Evolutionary conservation across 2,113 vertebrate genomes (phyloP).

Genomic region (Chamaetylas fuelleborni): DNA sequence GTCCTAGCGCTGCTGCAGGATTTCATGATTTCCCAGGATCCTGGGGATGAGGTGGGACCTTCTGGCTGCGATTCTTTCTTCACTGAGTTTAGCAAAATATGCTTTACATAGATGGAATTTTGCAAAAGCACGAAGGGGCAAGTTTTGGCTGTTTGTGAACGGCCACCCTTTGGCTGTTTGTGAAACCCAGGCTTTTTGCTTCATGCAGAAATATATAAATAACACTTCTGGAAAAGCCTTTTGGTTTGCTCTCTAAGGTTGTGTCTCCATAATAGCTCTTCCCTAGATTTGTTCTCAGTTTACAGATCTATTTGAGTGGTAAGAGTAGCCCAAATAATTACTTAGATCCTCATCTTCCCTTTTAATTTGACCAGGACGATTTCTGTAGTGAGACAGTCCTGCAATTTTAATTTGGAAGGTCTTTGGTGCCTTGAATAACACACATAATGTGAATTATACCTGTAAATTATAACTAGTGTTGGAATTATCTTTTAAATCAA

Average conservation of each 20-base stretch:
- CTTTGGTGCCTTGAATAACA: background rate
- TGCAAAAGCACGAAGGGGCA: background rate
- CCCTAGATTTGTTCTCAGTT: background rate
- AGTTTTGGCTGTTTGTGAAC: background rate
- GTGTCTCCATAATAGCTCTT: background rate
- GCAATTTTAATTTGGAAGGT: background rate
- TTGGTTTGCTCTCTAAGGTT: background rate
- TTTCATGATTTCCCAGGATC: background rate
- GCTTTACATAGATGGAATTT: background rate
- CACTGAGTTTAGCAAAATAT: background rate
- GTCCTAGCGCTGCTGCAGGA: background rate
- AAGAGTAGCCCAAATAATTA: background rate
- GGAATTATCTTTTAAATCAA: background rate
- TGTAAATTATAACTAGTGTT: background rate
- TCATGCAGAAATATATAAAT: background rate
- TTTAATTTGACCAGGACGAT: accelerated
- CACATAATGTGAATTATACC: background rate
- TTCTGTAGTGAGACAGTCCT: background rate
- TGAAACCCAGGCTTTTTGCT: background rate
- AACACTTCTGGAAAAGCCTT: background rate
- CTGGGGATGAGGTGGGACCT: background rate
- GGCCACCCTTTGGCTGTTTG: background rate
- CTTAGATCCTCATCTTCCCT: background rate
- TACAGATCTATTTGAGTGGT: background rate
- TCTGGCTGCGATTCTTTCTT: background rate